phyloP scores from a whole-genome alignment of 1,140 invertebrate species.

The Diabrotica virgifera region DNA sequence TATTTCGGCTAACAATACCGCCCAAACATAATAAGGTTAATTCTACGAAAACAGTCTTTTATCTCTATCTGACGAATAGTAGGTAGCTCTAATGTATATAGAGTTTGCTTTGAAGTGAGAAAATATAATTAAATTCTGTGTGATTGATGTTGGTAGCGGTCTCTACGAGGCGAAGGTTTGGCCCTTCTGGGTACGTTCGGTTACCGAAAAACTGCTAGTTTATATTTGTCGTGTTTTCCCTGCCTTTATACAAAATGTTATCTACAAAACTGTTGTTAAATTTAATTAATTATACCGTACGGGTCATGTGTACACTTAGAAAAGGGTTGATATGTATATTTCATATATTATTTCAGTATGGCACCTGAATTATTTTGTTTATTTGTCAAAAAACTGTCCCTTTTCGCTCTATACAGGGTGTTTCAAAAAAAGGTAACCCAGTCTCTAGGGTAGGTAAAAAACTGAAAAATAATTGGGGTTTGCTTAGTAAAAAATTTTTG shows the following conservation, averaged over 20 bases:
- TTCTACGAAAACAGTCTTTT: conserved; percentile 2
- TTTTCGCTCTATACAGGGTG: no score
- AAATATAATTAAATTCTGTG: conserved; percentile 3
- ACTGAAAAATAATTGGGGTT: no score
- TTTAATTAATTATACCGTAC: no score
- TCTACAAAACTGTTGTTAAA: no score
- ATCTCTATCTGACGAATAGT: conserved; percentile 2
- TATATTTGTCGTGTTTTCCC: not conserved
- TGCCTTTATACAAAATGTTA: not conserved
- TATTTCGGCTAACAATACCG: not conserved
- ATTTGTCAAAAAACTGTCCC: no score
- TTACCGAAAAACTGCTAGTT: not conserved
- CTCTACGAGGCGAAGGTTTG: not conserved
- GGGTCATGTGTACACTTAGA: no score
- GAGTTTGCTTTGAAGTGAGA: not conserved
- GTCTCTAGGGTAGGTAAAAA: no score
- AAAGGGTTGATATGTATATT: no score
- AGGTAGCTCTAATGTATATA: not conserved
- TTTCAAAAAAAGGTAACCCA: no score
- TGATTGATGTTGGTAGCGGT: conserved; percentile 1
- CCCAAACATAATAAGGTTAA: conserved; percentile 2
- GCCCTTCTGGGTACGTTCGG: not conserved
- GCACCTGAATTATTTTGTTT: no score
- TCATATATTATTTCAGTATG: no score
- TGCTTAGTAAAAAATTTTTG: no score